Evolutionary conservation across 2,797 vertebrate genomes (phyloP), one percentile per base, ranked within the genome.

Genomic region (Clarias laeviceps): DNA sequence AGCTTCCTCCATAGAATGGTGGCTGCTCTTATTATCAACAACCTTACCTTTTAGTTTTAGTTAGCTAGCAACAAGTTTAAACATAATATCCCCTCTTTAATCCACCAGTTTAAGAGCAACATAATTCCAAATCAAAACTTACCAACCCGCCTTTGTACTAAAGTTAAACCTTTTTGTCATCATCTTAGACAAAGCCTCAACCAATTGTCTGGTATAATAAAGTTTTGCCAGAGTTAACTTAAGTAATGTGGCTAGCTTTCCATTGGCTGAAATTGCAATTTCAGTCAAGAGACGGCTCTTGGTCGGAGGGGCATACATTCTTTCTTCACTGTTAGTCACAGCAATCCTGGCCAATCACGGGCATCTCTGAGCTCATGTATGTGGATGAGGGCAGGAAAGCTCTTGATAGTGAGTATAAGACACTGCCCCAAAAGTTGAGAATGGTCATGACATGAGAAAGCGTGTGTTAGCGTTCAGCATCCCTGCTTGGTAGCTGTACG

Each of bases 1-100:
- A 84, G 82, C 56, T 40, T 27, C 82, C 83, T 50, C 57, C 69
- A 68, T 66, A 57, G 57, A 82, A 84, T 73, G 65, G 61, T 22
- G 24, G 82, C 83, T 84, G 61, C 65, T n/a, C 54, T 57, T 22
- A 65, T 72, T 15, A 81, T 14, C 22, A 81, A 5, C 9, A 0
- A 5, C 50, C 40, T 65, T 69, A 27, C 34, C 20, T 85, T 78
- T 80, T 73, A 70, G 9, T n/a, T 72, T 45, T 24, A 7, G 69
- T 4, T 11, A n/a, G 24, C 12, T 1, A 70, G 68, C 20, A 24
- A 70, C 50, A 24, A 9, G 11, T 70, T 40, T 11, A 2, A 24
- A 70, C 29, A 4, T 40, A 40, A 22, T 14, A 12, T 50, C 24
- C 8, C 70, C 5, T 14, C 12, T 18, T 74, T 54, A 0, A 54